Percentiles rank a stretch among this genome's conserved stretches.
Evolutionary conservation across 2,888 invertebrate species (phyloP).

Genomic region (Leucania comma): DNA sequence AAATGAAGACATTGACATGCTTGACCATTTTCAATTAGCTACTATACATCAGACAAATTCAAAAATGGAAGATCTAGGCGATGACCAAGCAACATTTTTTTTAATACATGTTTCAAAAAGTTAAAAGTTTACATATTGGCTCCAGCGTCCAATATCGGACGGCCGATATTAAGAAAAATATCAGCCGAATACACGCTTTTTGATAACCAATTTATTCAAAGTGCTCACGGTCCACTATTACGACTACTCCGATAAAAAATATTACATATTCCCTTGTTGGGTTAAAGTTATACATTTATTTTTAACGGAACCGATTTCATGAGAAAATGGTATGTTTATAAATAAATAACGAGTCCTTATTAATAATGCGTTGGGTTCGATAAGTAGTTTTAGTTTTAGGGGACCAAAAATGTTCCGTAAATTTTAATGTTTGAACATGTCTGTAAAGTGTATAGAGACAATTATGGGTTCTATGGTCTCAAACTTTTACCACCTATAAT

Average conservation of each 20-base stretch:
- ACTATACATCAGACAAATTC: no score
- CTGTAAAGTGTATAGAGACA: background rate
- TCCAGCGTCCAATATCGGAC: constrained; percentile 26
- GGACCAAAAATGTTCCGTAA: constrained; percentile 11
- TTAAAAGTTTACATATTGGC: constrained; percentile 10
- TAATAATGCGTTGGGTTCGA: constrained; percentile 26
- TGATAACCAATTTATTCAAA: constrained; percentile 59
- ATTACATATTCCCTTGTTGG: constrained; percentile 37
- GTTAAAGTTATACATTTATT: constrained; percentile 41
- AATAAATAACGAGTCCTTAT: constrained; percentile 25
- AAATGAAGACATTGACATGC: background rate
- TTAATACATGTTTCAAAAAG: background rate
- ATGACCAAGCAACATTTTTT: background rate
- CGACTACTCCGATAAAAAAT: constrained; percentile 49
- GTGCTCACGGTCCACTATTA: constrained; percentile 40
- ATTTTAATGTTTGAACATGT: constrained; percentile 20
- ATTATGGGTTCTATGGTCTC: background rate
- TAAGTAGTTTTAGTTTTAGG: constrained; percentile 16
- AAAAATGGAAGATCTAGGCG: background rate
- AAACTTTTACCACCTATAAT: background rate
- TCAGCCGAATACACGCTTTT: constrained; percentile 38
- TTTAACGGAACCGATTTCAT: constrained; percentile 37
- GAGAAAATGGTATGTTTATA: constrained; percentile 25
- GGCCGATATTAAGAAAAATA: constrained; percentile 27
- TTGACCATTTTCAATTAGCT: no score